Percentiles rank a stretch among this genome's conserved stretches.
These are phyloP conservation scores for Dendrolimus houi DNA, from an alignment of 2,888 invertebrate genomes.

Conservation along the genomic window DNA sequence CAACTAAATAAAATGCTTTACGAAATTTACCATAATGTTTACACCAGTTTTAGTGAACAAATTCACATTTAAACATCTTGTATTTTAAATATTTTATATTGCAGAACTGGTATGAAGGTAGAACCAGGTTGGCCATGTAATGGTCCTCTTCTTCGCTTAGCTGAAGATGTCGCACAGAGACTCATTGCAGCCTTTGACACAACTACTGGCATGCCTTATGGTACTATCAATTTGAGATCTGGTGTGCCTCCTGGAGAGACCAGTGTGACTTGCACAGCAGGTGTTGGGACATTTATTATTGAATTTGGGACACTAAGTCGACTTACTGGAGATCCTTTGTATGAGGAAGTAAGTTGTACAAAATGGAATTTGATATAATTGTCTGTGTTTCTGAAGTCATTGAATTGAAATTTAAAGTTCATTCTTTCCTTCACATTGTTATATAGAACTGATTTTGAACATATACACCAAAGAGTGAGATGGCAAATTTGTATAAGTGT, in stretches of 20 bases:
- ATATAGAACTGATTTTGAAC: too few relatives aligned
- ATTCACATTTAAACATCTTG: too few relatives aligned
- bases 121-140: constrained; percentile 99
- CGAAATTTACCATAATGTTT: too few relatives aligned
- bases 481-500: too few relatives aligned
- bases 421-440: too few relatives aligned
- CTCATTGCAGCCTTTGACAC: constrained; percentile 94
- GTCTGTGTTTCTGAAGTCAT: too few relatives aligned
- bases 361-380: too few relatives aligned
- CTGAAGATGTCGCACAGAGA: constrained; percentile 95
- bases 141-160: constrained; percentile 93
- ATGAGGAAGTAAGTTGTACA: constrained; percentile 83
- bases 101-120: constrained; percentile 84
- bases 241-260: constrained; percentile 98
- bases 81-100: constrained; percentile 10
- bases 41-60: too few relatives aligned
- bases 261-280: constrained; percentile 97
- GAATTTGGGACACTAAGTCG: constrained; percentile 97
- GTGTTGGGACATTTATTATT: constrained; percentile 96
- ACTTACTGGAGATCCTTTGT: constrained; percentile 94
- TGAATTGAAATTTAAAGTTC: too few relatives aligned
- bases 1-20: too few relatives aligned
- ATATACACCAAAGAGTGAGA: too few relatives aligned
- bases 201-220: constrained; percentile 97
- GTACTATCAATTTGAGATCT: constrained; percentile 93